These are phyloP conservation scores for Pocillopora meandrina DNA, from an alignment of 92 coral and sea anemone species.

Conservation along the genomic window DNA sequence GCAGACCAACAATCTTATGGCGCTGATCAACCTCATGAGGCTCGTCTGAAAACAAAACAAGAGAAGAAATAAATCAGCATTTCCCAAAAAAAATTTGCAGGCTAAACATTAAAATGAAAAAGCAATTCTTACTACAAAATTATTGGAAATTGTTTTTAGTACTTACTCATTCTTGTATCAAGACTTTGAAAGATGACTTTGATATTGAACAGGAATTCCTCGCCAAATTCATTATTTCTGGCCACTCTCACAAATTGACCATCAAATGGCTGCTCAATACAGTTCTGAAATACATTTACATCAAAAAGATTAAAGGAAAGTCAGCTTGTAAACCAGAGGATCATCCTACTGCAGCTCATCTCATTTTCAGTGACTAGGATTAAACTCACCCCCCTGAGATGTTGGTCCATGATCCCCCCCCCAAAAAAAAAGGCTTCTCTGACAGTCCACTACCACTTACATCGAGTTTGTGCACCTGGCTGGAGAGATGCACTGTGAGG, in stretches of 20 bases:
- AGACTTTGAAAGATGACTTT: slow-evolving; percentile 78
- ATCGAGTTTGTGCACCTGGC: no score
- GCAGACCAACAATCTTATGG: slow-evolving; percentile 79
- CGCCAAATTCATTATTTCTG: slow-evolving; percentile 79
- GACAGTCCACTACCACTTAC: neutral
- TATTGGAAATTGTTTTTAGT: neutral
- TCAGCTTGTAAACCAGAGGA: neutral
- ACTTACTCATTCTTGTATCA: slow-evolving; percentile 91
- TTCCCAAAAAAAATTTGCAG: neutral
- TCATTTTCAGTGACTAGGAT: neutral
- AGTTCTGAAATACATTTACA: slow-evolving; percentile 61
- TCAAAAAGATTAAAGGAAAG: neutral
- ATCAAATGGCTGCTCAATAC: slow-evolving; percentile 94
- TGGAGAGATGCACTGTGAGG: no score
- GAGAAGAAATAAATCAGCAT: neutral
- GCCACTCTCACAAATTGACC: slow-evolving; percentile 70
- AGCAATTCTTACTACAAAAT: neutral
- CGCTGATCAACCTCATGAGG: slow-evolving; percentile 90
- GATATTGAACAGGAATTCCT: slow-evolving; percentile 86
- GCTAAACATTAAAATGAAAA: neutral
- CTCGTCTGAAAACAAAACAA: slow-evolving; percentile 59
- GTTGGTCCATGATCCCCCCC: neutral
- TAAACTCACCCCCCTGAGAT: neutral
- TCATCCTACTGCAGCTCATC: no score
- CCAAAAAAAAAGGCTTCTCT: neutral